Conservation (phyloP, 2,888 invertebrate species). For the Suillia variegata region DNA sequence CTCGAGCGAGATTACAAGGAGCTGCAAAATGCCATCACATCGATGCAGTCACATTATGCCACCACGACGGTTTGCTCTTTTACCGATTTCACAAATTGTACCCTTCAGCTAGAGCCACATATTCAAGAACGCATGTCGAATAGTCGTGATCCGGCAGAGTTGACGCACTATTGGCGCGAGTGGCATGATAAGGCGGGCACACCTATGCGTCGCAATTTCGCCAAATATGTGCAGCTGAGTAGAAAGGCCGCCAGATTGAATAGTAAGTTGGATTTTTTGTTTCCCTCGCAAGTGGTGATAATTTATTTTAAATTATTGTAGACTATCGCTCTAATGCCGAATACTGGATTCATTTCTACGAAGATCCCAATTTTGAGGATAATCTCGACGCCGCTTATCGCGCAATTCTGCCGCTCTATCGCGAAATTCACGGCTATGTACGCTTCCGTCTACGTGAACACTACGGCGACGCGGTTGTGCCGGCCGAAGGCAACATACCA, state of each 20-base stretch:
- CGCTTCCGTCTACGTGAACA: conserved; percentile 71
- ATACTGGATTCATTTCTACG: conserved; percentile 74
- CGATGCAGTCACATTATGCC: conserved; percentile 79
- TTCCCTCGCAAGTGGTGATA: not conserved
- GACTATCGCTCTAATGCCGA: conserved; percentile 73
- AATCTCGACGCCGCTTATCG: conserved; percentile 72
- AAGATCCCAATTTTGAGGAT: conserved; percentile 71
- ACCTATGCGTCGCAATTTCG: conserved; percentile 67
- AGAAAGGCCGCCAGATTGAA: conserved; percentile 75
- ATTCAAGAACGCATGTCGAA: conserved; percentile 68
- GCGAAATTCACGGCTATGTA: conserved; percentile 82
- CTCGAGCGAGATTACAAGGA: conserved; percentile 69
- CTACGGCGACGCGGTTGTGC: conserved; percentile 72
- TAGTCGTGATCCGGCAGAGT: conserved; percentile 76
- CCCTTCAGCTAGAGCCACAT: conserved; percentile 72
- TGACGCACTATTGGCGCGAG: conserved; percentile 78
- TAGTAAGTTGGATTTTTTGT: conserved; percentile 63
- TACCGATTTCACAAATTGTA: conserved; percentile 68
- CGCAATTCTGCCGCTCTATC: conserved; percentile 78
- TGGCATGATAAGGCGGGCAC: conserved; percentile 80
- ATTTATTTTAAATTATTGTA: conserved; percentile 49
- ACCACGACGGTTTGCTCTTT: conserved; percentile 77
- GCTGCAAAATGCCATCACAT: conserved; percentile 68
- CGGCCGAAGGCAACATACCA: conserved; percentile 73
- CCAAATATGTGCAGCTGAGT: conserved; percentile 69